Evolutionary conservation across 2,888 invertebrate species (phyloP).

Genomic region (Oligia latruncula): DNA sequence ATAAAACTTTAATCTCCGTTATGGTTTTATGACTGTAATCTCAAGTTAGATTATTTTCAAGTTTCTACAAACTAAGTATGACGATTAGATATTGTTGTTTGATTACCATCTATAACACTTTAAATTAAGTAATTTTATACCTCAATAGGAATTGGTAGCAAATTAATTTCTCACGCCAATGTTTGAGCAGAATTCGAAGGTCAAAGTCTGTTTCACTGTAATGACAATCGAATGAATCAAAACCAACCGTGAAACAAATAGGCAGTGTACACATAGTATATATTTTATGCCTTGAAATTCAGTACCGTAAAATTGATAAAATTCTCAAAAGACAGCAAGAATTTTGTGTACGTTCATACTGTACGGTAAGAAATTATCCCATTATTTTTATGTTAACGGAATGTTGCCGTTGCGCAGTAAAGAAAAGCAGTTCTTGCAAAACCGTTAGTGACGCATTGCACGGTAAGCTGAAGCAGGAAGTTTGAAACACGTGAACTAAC

Average conservation of each 20-base stretch:
- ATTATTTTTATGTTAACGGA: constrained; percentile 70
- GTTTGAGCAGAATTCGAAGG: constrained; percentile 69
- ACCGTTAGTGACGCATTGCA: constrained; percentile 78
- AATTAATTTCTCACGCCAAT: constrained; percentile 73
- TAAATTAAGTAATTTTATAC: constrained; percentile 40
- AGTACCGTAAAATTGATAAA: neutral
- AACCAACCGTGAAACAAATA: constrained; percentile 64
- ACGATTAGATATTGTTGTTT: constrained; percentile 13
- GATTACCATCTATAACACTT: constrained; percentile 6
- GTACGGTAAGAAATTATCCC: constrained; percentile 50
- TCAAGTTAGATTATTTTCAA: neutral
- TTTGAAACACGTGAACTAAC: constrained; percentile 75
- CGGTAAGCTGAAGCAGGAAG: constrained; percentile 75
- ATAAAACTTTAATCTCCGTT: neutral
- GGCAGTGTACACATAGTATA: neutral
- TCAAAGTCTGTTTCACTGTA: constrained; percentile 73
- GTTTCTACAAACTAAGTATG: neutral
- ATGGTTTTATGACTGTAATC: neutral
- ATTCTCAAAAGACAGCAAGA: constrained; percentile 7
- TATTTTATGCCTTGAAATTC: neutral
- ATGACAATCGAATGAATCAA: constrained; percentile 58
- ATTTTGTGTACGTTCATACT: constrained; percentile 13
- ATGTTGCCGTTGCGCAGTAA: constrained; percentile 67
- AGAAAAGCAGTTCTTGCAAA: constrained; percentile 73
- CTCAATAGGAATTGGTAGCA: constrained; percentile 45